Conservation (phyloP, 2,888 invertebrate genomes). For the Pyrochroa serraticornis region DNA sequence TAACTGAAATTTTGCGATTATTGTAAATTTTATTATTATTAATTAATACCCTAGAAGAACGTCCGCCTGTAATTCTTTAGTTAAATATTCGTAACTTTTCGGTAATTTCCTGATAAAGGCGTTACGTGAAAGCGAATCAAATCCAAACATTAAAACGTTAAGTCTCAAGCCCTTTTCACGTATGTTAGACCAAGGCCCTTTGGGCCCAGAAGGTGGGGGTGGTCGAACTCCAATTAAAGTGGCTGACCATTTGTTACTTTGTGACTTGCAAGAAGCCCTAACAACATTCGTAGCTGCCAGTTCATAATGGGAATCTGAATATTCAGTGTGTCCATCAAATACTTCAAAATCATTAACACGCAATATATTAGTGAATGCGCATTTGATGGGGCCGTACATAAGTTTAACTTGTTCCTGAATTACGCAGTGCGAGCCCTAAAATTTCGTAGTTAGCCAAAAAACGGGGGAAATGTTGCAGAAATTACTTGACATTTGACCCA, state of each 20-base stretch:
- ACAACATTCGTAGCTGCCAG: constrained; percentile 72
- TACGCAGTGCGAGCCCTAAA: constrained; percentile 58
- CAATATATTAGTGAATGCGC: constrained; percentile 72
- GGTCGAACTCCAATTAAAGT: constrained; percentile 68
- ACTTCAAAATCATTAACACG: constrained; percentile 69
- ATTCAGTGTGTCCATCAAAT: constrained; percentile 60
- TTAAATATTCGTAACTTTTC: constrained; percentile 73
- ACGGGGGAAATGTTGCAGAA: constrained; percentile 47
- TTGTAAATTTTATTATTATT: neutral
- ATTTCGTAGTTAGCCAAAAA: constrained; percentile 4
- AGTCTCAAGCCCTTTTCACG: constrained; percentile 60
- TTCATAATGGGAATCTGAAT: constrained; percentile 65
- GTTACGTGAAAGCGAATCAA: constrained; percentile 86
- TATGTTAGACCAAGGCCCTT: constrained; percentile 57
- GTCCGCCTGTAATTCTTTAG: constrained; percentile 65
- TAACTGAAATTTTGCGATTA: constrained; percentile 54
- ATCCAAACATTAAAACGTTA: constrained; percentile 84
- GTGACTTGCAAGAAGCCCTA: constrained; percentile 65
- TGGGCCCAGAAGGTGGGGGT: constrained; percentile 56
- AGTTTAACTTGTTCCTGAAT: constrained; percentile 61
- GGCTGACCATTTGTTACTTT: constrained; percentile 67
- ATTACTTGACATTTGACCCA: constrained; percentile 82
- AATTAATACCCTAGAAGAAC: constrained; percentile 70
- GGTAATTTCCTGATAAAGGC: constrained; percentile 81
- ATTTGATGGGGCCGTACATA: constrained; percentile 57